phyloP scores from a whole-genome alignment of 1,140 invertebrate genomes.

The Belonocnema kinseyi region DNA sequence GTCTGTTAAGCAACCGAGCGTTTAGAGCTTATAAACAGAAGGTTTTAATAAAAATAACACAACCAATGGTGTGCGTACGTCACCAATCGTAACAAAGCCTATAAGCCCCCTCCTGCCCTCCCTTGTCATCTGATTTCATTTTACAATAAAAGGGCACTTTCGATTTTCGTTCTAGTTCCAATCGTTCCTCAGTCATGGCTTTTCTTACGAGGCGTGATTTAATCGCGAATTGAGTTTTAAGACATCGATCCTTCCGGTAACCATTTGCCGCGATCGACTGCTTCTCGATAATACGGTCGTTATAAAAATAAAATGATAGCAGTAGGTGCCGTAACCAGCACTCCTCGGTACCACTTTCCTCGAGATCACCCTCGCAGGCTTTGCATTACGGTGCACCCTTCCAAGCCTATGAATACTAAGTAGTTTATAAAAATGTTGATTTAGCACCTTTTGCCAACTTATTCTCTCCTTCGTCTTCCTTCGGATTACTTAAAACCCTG shows the following conservation, averaged over 20 bases:
- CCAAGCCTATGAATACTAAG: constrained; percentile 73
- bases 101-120: too few species aligned
- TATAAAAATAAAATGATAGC: constrained; percentile 47
- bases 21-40: too few species aligned
- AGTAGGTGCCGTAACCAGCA: constrained; percentile 26
- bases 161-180: too few species aligned
- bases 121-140: too few species aligned
- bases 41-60: too few species aligned
- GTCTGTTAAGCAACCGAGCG: too few species aligned
- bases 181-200: background rate
- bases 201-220: background rate
- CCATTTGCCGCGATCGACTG: constrained; percentile 26
- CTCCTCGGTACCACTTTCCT: constrained; percentile 39
- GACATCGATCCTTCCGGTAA: constrained; percentile 23
- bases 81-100: too few species aligned
- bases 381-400: constrained; percentile 48
- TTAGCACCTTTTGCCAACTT: constrained; percentile 61
- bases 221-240: constrained; percentile 28
- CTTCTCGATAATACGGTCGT: constrained; percentile 50
- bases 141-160: too few species aligned
- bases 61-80: too few species aligned
- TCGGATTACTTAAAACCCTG: constrained; percentile 43
- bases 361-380: constrained; percentile 48
- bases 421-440: constrained; percentile 75
- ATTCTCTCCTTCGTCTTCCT: constrained; percentile 50